Evolutionary conservation across 2,888 invertebrate genomes (phyloP).

Genomic region (Drosophila lacicola): DNA sequence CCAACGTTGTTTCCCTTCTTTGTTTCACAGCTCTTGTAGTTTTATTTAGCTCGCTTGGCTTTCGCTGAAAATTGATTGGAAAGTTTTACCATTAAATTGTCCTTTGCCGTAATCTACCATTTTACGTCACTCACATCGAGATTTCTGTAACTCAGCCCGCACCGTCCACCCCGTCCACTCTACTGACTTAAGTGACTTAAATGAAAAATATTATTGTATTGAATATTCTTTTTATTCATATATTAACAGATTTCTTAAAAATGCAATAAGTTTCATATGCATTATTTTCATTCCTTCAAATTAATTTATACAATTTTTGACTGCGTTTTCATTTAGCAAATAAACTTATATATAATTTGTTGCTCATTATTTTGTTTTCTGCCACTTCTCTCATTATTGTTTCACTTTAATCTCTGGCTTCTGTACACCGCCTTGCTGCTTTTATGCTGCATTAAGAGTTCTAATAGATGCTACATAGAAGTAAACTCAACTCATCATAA

Average conservation of each 20-base stretch:
- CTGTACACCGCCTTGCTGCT: constrained; percentile 39
- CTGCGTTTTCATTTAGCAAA: constrained; percentile 47
- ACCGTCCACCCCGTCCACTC: neutral
- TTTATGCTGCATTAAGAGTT: constrained; percentile 28
- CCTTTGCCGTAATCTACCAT: constrained; percentile 67
- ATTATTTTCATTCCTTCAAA: constrained; percentile 57
- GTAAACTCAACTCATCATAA: constrained; percentile 50
- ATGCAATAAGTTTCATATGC: constrained; percentile 80
- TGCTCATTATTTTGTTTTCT: constrained; percentile 31
- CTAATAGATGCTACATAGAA: constrained; percentile 44
- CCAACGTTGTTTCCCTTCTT: constrained; percentile 40
- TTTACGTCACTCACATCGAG: constrained; percentile 40
- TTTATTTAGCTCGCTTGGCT: constrained; percentile 38
- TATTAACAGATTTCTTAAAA: constrained; percentile 84
- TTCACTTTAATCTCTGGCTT: constrained; percentile 30
- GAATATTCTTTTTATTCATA: constrained; percentile 72
- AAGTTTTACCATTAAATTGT: constrained; percentile 82
- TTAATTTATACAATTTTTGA: constrained; percentile 64
- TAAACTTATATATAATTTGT: constrained; percentile 55
- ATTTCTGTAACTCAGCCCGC: neutral
- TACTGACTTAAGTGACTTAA: neutral
- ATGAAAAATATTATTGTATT: constrained; percentile 17
- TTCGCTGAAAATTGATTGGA: constrained; percentile 81
- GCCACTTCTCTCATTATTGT: constrained; percentile 25
- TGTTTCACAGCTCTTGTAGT: constrained; percentile 35